These are phyloP conservation scores for Aphidius gifuensis DNA, from an alignment of 1,140 invertebrate species.

Conservation along the genomic window DNA sequence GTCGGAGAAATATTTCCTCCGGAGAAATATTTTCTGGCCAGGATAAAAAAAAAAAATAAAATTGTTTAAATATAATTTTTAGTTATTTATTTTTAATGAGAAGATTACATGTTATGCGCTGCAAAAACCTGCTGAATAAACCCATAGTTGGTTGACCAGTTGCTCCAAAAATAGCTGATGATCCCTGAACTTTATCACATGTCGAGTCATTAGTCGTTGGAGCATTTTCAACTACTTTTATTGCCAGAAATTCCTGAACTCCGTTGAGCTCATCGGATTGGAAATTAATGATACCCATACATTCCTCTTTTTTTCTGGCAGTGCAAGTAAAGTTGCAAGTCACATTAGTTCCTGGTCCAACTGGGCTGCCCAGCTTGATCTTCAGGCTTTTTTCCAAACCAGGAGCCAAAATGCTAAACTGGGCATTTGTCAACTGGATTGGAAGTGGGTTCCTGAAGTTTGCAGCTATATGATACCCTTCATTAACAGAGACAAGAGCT, in stretches of 20 bases:
- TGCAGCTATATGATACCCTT: constrained; percentile 54
- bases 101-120: too few relatives aligned
- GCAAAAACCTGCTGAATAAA: too few relatives aligned
- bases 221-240: too few relatives aligned
- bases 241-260: constrained; percentile 68
- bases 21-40: background rate
- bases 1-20: constrained; percentile 11
- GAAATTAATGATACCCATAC: constrained; percentile 79
- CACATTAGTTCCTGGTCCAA: constrained; percentile 64
- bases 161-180: too few relatives aligned
- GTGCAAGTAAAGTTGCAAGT: constrained; percentile 68
- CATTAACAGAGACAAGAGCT: constrained; percentile 44
- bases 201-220: too few relatives aligned
- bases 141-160: too few relatives aligned
- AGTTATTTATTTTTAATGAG: too few relatives aligned
- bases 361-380: constrained; percentile 63
- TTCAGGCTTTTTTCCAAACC: constrained; percentile 71
- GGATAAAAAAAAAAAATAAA: too few relatives aligned
- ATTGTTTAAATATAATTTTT: too few relatives aligned
- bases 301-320: constrained; percentile 68
- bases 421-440: constrained; percentile 68
- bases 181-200: too few relatives aligned
- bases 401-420: constrained; percentile 77
- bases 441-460: constrained; percentile 82
- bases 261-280: constrained; percentile 76